These are phyloP conservation scores for Drosophila tripunctata DNA, from an alignment of 2,888 invertebrate species.

Conservation along the genomic window DNA sequence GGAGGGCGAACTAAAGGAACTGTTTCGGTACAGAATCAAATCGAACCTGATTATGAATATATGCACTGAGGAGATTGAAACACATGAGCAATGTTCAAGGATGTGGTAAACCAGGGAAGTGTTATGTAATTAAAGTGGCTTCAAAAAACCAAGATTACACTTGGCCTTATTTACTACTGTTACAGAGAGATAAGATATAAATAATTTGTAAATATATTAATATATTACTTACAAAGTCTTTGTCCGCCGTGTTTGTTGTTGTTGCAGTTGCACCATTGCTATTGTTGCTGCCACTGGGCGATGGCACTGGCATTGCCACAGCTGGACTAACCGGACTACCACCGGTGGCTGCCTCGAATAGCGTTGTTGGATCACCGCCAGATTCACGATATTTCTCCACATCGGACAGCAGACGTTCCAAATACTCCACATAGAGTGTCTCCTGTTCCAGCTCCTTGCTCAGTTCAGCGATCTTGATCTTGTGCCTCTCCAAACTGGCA, in stretches of 20 bases:
- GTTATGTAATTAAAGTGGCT: too few relatives aligned
- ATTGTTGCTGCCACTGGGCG: slow-evolving; percentile 60
- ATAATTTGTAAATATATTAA: not conserved
- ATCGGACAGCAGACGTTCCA: slow-evolving; percentile 93
- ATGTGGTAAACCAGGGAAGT: too few relatives aligned
- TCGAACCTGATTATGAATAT: too few relatives aligned
- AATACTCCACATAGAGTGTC: slow-evolving; percentile 94
- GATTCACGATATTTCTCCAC: slow-evolving; percentile 91
- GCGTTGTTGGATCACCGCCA: slow-evolving; percentile 84
- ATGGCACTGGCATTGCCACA: too few relatives aligned
- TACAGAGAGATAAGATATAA: not conserved
- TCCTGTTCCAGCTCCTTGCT: slow-evolving; percentile 95
- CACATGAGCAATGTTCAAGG: too few relatives aligned
- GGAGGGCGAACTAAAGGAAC: too few relatives aligned
- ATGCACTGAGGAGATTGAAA: too few relatives aligned
- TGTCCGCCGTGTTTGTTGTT: slow-evolving; percentile 44
- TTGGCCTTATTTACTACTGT: too few relatives aligned
- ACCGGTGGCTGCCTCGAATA: slow-evolving; percentile 83
- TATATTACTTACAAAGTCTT: slow-evolving; percentile 68
- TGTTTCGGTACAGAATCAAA: too few relatives aligned
- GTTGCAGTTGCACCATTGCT: slow-evolving; percentile 33
- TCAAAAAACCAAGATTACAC: too few relatives aligned
- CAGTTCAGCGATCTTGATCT: slow-evolving; percentile 92
- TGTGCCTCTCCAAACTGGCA: slow-evolving; percentile 94
- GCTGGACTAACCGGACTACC: too few relatives aligned